Conservation (phyloP, 2,797 vertebrate species). For the Bovichtus diacanthus region DNA sequence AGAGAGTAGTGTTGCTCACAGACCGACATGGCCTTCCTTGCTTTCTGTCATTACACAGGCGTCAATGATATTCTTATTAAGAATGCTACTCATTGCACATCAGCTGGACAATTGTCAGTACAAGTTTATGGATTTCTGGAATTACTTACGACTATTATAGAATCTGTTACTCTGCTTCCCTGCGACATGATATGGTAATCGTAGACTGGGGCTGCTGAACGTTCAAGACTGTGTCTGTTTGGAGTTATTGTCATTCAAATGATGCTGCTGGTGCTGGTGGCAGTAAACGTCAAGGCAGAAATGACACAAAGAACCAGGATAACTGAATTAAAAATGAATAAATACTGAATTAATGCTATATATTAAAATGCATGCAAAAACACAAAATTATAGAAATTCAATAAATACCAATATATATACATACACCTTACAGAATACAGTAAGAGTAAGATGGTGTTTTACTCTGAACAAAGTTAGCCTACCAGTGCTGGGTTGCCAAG, state of each 20-base stretch:
- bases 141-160: neutral
- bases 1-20: too few species aligned
- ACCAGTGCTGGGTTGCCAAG: neutral
- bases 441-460: neutral
- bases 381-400: neutral
- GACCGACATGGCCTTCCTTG: neutral
- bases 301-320: neutral
- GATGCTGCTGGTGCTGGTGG: neutral
- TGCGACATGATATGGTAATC: neutral
- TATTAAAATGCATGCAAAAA: neutral
- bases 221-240: neutral
- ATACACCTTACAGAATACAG: neutral
- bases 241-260: neutral
- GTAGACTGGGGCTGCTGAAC: neutral
- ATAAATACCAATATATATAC: neutral
- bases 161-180: neutral
- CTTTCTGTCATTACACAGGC: neutral
- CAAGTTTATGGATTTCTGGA: neutral
- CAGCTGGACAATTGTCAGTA: neutral
- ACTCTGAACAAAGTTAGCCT: neutral
- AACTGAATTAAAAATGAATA: neutral
- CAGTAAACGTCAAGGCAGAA: neutral
- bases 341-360: neutral
- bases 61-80: neutral
- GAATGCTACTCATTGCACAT: neutral